These are phyloP conservation scores for Brachionus koreanus DNA, from an alignment of 1,140 invertebrate species.

Conservation along the genomic window DNA sequence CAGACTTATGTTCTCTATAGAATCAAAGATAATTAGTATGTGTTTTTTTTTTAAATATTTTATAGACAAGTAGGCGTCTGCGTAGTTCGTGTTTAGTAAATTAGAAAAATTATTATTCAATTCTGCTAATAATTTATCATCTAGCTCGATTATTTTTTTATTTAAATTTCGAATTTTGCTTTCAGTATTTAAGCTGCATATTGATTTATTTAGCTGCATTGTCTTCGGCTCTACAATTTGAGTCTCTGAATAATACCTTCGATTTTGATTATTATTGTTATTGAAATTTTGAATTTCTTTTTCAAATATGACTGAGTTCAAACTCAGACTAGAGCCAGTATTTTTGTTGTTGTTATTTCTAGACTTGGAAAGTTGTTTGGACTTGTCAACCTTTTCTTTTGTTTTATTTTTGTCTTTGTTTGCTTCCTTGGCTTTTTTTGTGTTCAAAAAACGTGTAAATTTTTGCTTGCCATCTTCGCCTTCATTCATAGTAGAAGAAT, in stretches of 20 bases:
- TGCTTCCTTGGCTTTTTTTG: neutral
- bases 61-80: constrained; percentile 6
- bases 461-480: neutral
- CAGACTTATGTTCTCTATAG: neutral
- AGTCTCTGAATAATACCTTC: neutral
- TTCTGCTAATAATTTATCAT: constrained; percentile 11
- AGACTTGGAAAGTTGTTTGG: neutral
- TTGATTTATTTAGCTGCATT: neutral
- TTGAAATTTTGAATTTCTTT: neutral
- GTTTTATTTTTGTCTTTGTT: neutral
- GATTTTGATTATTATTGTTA: constrained; percentile 1
- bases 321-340: neutral
- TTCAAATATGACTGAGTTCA: neutral
- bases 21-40: neutral
- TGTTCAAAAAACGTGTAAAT: constrained; percentile 10
- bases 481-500: neutral
- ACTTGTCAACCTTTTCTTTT: neutral
- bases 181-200: neutral
- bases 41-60: constrained; percentile 31
- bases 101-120: constrained; percentile 20
- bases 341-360: constrained; percentile 12
- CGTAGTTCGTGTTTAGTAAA: constrained; percentile 1
- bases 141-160: neutral
- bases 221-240: neutral
- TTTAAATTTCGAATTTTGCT: neutral